These are phyloP conservation scores for Nesogale talazaci DNA, from an alignment of 2,113 vertebrate genomes.

Conservation along the genomic window DNA sequence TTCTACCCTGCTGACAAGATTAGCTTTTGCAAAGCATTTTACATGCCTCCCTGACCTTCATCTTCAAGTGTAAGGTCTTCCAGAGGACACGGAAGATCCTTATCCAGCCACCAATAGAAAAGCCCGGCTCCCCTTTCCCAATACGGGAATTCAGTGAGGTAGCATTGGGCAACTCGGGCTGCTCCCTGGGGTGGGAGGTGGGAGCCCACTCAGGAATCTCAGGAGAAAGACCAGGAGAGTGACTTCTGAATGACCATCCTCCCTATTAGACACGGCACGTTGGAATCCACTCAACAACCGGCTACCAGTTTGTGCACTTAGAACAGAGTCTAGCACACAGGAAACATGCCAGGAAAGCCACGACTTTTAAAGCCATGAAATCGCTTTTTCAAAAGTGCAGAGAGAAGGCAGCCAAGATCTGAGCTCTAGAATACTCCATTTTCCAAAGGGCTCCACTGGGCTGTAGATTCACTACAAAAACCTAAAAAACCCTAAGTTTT, in stretches of 20 bases:
- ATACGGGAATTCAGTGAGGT: not conserved
- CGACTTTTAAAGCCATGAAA: not conserved
- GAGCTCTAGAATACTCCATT: not conserved
- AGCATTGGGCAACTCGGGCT: not conserved
- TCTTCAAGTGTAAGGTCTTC: constrained; percentile 49
- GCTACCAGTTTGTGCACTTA: not conserved
- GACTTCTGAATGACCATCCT: not conserved
- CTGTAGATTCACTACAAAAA: not conserved
- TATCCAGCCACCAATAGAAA: not conserved
- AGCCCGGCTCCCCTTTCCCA: not conserved
- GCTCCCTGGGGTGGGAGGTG: not conserved
- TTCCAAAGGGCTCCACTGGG: not conserved
- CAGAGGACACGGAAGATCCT: not conserved
- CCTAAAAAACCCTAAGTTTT: not conserved
- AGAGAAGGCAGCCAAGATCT: not conserved
- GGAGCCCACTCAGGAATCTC: not conserved
- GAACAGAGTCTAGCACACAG: not conserved
- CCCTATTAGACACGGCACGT: not conserved
- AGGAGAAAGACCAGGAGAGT: not conserved
- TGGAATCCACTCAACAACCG: not conserved
- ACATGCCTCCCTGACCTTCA: not conserved
- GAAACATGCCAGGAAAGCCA: not conserved
- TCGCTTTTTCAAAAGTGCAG: not conserved
- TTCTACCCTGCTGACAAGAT: not conserved
- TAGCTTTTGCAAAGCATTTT: not conserved